Percentiles rank a stretch among this genome's conserved stretches.
Conservation (phyloP, 2,797 vertebrate genomes). For the Holocentrus rufus region DNA sequence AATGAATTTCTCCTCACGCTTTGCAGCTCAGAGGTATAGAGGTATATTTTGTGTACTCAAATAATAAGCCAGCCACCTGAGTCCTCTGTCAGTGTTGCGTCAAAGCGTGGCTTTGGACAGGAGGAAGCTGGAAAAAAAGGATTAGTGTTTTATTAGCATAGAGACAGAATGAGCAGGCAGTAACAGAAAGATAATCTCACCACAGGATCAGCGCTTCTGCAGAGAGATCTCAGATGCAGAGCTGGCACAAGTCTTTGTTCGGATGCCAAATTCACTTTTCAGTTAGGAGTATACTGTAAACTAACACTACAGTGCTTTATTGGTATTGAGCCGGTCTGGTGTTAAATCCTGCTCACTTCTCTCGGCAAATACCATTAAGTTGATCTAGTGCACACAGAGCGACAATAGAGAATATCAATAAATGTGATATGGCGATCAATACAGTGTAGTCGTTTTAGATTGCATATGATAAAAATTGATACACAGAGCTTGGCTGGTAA, state of each 20-base stretch:
- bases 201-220: constrained; percentile 56
- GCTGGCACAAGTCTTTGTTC: constrained; percentile 31
- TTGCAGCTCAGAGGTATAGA: background rate
- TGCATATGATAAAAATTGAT: background rate
- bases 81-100: constrained; percentile 22
- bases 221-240: constrained; percentile 47
- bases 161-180: constrained; percentile 31
- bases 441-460: background rate
- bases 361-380: background rate
- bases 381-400: background rate
- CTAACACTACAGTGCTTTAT: constrained; percentile 1
- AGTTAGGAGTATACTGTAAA: constrained; percentile 14
- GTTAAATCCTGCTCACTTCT: constrained; percentile 28
- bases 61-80: constrained; percentile 24
- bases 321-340: constrained; percentile 10
- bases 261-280: constrained; percentile 46
- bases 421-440: background rate
- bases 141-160: constrained; percentile 61
- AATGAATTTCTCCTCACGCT: background rate
- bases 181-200: constrained; percentile 46
- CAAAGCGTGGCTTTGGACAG: constrained; percentile 20
- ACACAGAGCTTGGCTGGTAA: background rate
- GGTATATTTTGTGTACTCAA: background rate
- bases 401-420: constrained; percentile 1
- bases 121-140: constrained; percentile 34